These are phyloP conservation scores for Montifringilla adamsi DNA, from an alignment of 2,113 vertebrate genomes.

Conservation along the genomic window DNA sequence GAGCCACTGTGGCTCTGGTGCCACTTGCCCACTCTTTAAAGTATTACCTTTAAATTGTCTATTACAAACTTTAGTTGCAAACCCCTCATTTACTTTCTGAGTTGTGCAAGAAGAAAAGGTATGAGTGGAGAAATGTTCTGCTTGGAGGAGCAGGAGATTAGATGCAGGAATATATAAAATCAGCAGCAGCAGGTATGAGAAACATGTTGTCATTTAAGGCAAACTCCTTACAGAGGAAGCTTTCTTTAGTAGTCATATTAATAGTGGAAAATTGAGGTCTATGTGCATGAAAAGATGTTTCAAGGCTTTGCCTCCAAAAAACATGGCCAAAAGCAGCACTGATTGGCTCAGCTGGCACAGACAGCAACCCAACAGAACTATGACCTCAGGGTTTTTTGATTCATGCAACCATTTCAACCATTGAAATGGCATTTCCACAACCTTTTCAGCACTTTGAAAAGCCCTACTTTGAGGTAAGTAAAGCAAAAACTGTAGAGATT, in stretches of 20 bases:
- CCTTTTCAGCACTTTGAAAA: not conserved
- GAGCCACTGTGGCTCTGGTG: not conserved
- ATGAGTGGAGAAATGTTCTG: not conserved
- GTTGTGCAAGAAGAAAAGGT: not conserved
- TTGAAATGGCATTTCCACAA: constrained; percentile 18
- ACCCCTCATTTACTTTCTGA: not conserved
- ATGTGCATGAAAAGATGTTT: not conserved
- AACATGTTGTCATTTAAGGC: not conserved
- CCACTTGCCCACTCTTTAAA: not conserved
- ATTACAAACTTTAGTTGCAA: not conserved
- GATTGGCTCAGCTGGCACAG: not conserved
- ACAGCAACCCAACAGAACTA: not conserved
- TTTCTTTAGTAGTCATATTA: not conserved
- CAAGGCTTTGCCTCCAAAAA: constrained; percentile 4
- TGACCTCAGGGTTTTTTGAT: not conserved
- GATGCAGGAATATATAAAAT: not conserved
- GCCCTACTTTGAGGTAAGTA: not conserved
- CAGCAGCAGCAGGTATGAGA: not conserved
- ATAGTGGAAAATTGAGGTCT: not conserved
- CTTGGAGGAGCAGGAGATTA: not conserved
- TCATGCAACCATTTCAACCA: constrained; percentile 7
- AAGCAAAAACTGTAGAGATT: not conserved
- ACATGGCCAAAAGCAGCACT: not conserved
- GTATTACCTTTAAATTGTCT: not conserved
- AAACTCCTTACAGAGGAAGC: not conserved